Base-by-base conservation (phyloP, 2,888 invertebrate species). In the Dynastes tityus region DNA sequence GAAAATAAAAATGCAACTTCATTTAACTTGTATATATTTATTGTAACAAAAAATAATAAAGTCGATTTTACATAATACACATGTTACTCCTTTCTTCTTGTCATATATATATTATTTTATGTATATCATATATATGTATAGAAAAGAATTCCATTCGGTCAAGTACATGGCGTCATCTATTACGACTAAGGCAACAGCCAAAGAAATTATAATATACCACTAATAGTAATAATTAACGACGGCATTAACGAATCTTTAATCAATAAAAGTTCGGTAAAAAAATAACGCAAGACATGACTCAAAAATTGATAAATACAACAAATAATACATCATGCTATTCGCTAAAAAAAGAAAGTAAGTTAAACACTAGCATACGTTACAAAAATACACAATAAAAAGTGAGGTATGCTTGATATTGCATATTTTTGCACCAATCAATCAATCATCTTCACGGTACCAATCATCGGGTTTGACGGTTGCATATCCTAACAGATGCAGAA, bases 41-140 rank as follows among this genome's bases (percentile, higher is more conserved):
- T 74, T 78, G 75, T 78, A 78, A 78, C 78, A 78, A 78, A 78
- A 75, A 78, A 78, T 75, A 78, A 78, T 78, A 67, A 78, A 77
- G 64, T 77, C 49, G 77, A 77, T 73, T 77, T 77, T 71, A 77
- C 70, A 70, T 64, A 77, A 77, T 77, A 77, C 70, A 77, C 77
- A 61, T 55, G 68, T 63, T 77, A 77, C 27, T 71, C 32, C 45
- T 22, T 58, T 16, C 55, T 73, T 51, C 49, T 73, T 58, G 40
- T 40, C 40, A 73, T 63, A 71, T 71, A 65, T 65, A 51, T 77
- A 68, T 77, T n/a, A 68, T 70, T 77, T 55, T 37, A 58, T n/a
- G 32, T 37, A 37, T 37, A 37, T 37, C 32, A 37, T 37, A 37
- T 45, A 11, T 45, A 45, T 45, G 8, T 45, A 40, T 73, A 73